Base-by-base conservation (phyloP, 2,113 vertebrate species). In the Albula glossodonta region DNA sequence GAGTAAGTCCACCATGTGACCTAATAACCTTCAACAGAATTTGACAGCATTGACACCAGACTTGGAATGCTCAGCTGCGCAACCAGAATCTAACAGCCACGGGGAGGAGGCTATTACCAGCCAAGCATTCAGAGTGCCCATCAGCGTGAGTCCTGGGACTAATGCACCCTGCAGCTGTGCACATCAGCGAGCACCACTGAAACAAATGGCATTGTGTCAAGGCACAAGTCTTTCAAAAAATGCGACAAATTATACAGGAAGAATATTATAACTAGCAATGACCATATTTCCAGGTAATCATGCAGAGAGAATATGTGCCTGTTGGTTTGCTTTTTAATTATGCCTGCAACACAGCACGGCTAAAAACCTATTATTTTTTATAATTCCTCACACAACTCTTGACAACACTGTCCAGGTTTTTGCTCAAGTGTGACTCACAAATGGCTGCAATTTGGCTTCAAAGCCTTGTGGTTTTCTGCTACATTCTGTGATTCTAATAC, bases 61-160 rank as follows among this genome's bases (percentile, higher is more conserved):
- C 56, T 85, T 10, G 84, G 41, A 87, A 86, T 9, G 89, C 91
- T 90, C 85, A 11, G 63, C 82, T 90, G 90, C 91, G 89, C 91
- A 91, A 85, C 9, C 50, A 17, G 60, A 82, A 86, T 66, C 56
- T 51, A 85, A 85, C 19, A 87, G 90, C 89, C 85, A 91, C 7
- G 51, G 84, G 83, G 31, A 60, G 15, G 77, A 50, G 31, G 10
- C 51, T 41, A 12, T 56, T 7, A 10, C 56, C 13, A 31, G 31
- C 50, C 41, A 81, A 66, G 49, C 78, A 51, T 81, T 25, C 31
- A 80, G 19, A 19, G 31, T 25, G n/a, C 17, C 13, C 53, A 13
- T 4, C 19, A 51, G 50, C 50, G 19, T 48, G 12, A 49, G 63
- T 41, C 70, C 25, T 78, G 25, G 49, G 19, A 52, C 15, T 78